Base-by-base conservation (phyloP, 2,797 vertebrate genomes). In the Sparidentex hasta region DNA sequence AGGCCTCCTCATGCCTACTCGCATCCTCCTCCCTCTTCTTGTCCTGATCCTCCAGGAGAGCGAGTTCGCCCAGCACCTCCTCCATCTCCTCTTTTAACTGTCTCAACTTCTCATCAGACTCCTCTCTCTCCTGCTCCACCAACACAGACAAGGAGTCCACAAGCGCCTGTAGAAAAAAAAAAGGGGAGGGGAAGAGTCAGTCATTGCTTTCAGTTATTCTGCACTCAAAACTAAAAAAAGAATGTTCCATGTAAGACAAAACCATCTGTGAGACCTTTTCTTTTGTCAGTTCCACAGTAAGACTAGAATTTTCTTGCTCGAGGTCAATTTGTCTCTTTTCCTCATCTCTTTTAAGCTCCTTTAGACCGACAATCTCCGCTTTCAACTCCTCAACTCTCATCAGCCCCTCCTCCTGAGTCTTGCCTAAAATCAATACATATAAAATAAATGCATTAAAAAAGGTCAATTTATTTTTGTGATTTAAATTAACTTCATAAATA, bases 51-150 rank as follows among this genome's bases (percentile, higher is more conserved):
- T 98, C 96, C 25, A 98, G 66, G 14, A 88, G 81, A 18, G 96
- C 94, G 5, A 99, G 92, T 75, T 98, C 98, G 23, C 94, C 95
- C 76, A 98, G 87, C 11, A 95, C 92, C 47, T 94, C 96, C 64
- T 96, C 97, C 82, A 99, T 88, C 88, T 98, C 94, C 29, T 94
- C 93, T 72, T 89, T 95, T 20, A 99, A 88, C 83, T 97, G 96
- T 33, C 85, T 93, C 54, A 96, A 65, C 1, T 77, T 90, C 44
- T 92, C 95, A 50, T 95, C 96, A 8, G 97, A 93, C 75, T 97
- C 91, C 54, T 95, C 92, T 89, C 96, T 94, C 67, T 97, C 90
- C 14, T 91, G 92, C 27, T 92, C 80, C 67, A 98, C 81, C 71
- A 95, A 91, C 80, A 94, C 92, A 23, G 94, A 93, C 79, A 97